Evolutionary conservation across 2,888 invertebrate species (phyloP), one percentile per base, ranked within the genome.

Genomic region (Caenorhabditis afra): DNA sequence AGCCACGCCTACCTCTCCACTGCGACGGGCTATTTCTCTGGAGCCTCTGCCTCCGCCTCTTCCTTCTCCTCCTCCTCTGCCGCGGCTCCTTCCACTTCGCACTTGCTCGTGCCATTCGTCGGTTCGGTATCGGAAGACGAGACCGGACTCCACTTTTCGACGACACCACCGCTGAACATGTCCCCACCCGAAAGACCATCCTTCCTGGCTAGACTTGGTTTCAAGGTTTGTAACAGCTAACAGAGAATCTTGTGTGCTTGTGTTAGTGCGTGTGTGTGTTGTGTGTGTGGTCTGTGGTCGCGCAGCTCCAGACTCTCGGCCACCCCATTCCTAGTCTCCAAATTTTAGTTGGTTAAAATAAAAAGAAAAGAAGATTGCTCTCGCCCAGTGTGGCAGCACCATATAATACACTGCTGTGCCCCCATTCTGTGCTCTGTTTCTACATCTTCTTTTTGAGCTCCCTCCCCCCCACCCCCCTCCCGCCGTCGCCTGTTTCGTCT

Each of bases 111-210:
- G 45, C 68, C 76, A 12, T 58, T 66, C 29, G 39, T 81, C 52
- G 81, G 79, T 44, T 79, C 79, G 52, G 77, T 82, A 14, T 75
- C 81, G 16, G 79, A 81, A 59, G 79, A 81, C 55, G 84, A 81
- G 47, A 66, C 65, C 10, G 84, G 81, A n/a, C 67, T 84, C 29
- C 71, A 71, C 58, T 84, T 81, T 70, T 61, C 84, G 20, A 53
- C 82, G n/a, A 84, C 82, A 14, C n/a, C n/a, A n/a, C 79, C 82
- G 49, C 41, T 64, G 29, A 45, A 37, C 8, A 82, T 81, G 82
- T 61, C 81, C 22, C 76, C 79, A 16, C 66, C 57, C 1, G 75
- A 75, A 47, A 55, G 75, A 29, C 61, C 52, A 49, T 82, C 82
- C 8, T 62, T 83, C 14, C 45, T 83, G 35, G 75, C 80, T 8